A percentile compares a stretch with the other conserved stretches of the same genome.
Evolutionary conservation across 2,888 invertebrate genomes (phyloP).

Genomic region (Phaedon cochleariae): DNA sequence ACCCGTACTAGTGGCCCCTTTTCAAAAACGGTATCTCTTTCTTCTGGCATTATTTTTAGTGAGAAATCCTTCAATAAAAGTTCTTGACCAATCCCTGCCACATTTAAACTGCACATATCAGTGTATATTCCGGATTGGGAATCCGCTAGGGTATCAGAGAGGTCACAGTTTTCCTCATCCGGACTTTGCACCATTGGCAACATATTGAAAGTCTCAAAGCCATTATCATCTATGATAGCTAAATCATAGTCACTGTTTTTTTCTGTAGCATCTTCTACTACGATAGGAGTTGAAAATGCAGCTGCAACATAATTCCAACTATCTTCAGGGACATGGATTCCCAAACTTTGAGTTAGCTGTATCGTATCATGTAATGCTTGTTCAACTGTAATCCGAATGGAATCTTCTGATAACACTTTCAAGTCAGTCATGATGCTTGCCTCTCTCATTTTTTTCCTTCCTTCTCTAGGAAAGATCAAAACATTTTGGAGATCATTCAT

Average conservation of each 20-base stretch:
- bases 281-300: neutral
- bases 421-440: neutral
- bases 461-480: too few species aligned
- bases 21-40: constrained; percentile 3
- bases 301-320: neutral
- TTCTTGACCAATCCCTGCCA: constrained; percentile 6
- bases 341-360: constrained; percentile 1
- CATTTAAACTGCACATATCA: constrained; percentile 2
- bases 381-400: neutral
- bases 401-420: neutral
- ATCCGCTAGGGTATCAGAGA: neutral
- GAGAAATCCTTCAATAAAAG: constrained; percentile 8
- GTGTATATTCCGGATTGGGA: constrained; percentile 2
- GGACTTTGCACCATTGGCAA: neutral
- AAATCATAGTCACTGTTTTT: neutral
- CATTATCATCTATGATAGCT: neutral
- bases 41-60: neutral
- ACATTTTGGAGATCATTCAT: too few species aligned
- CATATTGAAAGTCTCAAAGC: neutral
- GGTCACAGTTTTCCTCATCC: neutral
- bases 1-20: constrained; percentile 8
- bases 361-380: neutral
- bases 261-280: constrained; percentile 2
- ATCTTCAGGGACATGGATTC: constrained; percentile 2
- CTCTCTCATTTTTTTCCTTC: neutral